These are phyloP conservation scores for Neomonachus schauinslandi DNA, from an alignment of 2,113 vertebrate genomes.

Conservation along the genomic window DNA sequence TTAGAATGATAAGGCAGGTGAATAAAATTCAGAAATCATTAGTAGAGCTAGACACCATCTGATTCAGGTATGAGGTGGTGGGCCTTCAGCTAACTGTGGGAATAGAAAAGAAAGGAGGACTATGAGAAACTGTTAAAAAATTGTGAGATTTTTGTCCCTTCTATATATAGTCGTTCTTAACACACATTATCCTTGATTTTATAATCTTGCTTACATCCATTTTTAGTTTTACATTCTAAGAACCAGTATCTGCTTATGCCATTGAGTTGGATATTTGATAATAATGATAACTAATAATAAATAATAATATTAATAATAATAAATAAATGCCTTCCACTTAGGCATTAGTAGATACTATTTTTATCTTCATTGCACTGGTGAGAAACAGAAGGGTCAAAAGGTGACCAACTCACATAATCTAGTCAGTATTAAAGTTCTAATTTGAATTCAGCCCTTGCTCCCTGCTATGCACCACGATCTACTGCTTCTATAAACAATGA, in stretches of 20 bases:
- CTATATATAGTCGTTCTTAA: not conserved
- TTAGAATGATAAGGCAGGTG: not conserved
- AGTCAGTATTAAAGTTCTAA: not conserved
- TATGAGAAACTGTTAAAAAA: not conserved
- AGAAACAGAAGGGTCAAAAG: not conserved
- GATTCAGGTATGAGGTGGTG: not conserved
- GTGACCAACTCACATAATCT: not conserved
- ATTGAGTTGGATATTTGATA: slow-evolving; percentile 1
- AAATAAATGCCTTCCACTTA: not conserved
- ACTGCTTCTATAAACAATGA: not conserved
- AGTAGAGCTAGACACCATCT: not conserved
- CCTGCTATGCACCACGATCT: not conserved
- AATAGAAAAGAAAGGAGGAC: slow-evolving; percentile 26
- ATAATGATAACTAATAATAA: not conserved
- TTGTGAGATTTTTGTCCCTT: not conserved
- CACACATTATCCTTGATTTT: not conserved
- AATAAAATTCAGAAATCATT: not conserved
- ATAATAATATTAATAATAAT: not conserved
- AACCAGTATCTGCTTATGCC: not conserved
- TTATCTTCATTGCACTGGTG: not conserved
- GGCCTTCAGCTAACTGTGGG: not conserved
- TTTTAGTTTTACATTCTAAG: not conserved
- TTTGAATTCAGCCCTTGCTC: not conserved
- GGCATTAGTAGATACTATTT: not conserved
- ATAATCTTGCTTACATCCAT: not conserved